Base-by-base conservation (phyloP, 2,797 vertebrate species). In the Melanotaenia nigrans region DNA sequence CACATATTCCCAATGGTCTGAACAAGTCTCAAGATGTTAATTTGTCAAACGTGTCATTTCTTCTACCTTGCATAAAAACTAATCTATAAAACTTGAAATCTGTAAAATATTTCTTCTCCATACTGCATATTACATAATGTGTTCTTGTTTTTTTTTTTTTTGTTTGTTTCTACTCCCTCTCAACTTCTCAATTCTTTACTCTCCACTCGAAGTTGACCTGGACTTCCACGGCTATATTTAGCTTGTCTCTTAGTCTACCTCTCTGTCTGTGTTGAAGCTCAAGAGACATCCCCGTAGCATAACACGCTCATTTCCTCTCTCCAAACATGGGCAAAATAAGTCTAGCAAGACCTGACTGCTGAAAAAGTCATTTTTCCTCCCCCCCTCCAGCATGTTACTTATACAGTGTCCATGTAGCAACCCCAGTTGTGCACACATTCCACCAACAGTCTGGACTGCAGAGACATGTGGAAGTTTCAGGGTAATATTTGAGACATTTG, bases 261-360 rank as follows among this genome's bases (percentile, higher is more conserved):
- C 75, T 78, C 73, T 61, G 68, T 81, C 87, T 86, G 77, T 28
- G 68, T 56, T 68, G 60, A 75, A 75, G 71, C 73, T 76, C 61
- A 47, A 47, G 86, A 90, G 87, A 91, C 80, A 2, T 92, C 85
- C 76, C 89, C 54, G 36, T 51, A 77, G 81, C 81, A 54, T 84
- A 82, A 76, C 71, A 60, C 32, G 13, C 74, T 90, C 83, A 87
- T 92, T 91, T 93, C 92, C 89, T 90, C 59, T 89, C 38, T 58
- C 91, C 85, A 90, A 90, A 91, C 85, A 90, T 87, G 85, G 92
- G 76, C 82, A 91, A 88, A 91, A 87, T 72, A 74, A 81, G 57
- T 81, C 80, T 66, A 84, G 78, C 59, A 83, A 87, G 85, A 78
- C 61, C 45, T 53, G 20, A 68, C 72, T 81, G 55, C 38, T 79